Evolutionary conservation across 2,113 vertebrate genomes (phyloP).

Genomic region (Oostethus manadensis): DNA sequence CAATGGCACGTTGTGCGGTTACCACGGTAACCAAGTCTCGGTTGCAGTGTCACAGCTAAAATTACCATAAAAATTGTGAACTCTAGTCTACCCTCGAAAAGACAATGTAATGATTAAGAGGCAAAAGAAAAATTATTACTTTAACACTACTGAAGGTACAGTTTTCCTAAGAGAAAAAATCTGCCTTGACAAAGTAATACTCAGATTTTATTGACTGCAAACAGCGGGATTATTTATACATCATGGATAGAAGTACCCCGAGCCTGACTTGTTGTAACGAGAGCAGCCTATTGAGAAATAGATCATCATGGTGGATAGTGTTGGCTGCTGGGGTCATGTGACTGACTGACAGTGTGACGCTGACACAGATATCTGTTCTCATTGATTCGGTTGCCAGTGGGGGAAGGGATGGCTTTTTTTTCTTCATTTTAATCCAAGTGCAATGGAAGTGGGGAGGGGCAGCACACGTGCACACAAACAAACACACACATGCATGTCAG

Average conservation of each 20-base stretch:
- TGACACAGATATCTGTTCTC: conserved; percentile 52
- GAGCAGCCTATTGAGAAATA: conserved; percentile 2
- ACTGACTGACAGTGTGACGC: conserved; percentile 24
- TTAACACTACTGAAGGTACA: too few species aligned
- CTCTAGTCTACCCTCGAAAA: conserved; percentile 5
- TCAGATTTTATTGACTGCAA: too few species aligned
- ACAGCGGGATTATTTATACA: not conserved
- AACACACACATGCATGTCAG: conserved; percentile 27
- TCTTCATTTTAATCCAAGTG: conserved; percentile 49
- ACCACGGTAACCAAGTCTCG: conserved; percentile 35
- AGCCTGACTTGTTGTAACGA: not conserved
- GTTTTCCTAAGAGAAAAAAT: too few species aligned
- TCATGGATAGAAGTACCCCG: conserved; percentile 2
- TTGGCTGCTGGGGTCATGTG: conserved; percentile 8
- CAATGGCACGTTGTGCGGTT: conserved; percentile 29
- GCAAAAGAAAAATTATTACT: not conserved
- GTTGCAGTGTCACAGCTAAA: conserved; percentile 22
- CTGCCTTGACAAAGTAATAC: too few species aligned
- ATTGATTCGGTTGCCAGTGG: conserved; percentile 48
- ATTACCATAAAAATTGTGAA: conserved; percentile 30
- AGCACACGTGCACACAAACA: conserved; percentile 10
- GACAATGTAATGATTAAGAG: conserved; percentile 11
- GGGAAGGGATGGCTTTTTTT: conserved; percentile 24
- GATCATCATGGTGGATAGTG: conserved; percentile 3
- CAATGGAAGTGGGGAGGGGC: conserved; percentile 10